phyloP scores from a whole-genome alignment of 2,113 vertebrate species.

The Machaerirhynchus nigripectus region DNA sequence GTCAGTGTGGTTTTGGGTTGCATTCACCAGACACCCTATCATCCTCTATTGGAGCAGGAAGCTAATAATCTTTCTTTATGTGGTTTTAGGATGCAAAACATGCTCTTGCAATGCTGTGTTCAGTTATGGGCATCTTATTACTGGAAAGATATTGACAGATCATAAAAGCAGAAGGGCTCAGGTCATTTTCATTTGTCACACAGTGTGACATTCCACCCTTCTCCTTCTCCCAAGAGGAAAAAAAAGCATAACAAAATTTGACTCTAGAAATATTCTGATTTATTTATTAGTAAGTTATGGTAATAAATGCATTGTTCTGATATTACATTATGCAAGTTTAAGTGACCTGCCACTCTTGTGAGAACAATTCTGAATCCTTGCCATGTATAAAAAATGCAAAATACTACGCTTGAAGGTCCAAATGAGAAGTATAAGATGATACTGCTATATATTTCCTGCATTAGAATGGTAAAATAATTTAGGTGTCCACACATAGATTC shows the following conservation, averaged over 20 bases:
- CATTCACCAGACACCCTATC: conserved; percentile 18
- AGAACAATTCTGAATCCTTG: not conserved
- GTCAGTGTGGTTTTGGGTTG: conserved; percentile 27
- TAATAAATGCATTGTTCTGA: conserved; percentile 25
- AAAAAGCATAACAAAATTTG: not conserved
- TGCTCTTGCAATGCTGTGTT: conserved; percentile 31
- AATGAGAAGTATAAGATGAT: not conserved
- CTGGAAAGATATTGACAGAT: conserved; percentile 53
- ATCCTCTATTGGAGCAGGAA: not conserved
- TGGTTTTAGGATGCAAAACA: conserved; percentile 47
- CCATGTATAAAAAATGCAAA: not conserved
- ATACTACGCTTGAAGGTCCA: not conserved
- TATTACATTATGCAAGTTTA: not conserved
- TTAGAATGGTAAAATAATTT: not conserved
- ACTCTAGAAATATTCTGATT: conserved; percentile 18
- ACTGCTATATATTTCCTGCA: not conserved
- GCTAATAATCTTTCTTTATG: conserved; percentile 49
- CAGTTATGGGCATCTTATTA: conserved; percentile 49
- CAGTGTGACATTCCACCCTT: conserved; percentile 38
- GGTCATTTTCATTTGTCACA: conserved; percentile 60
- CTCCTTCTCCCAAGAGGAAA: not conserved
- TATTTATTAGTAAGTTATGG: conserved; percentile 35
- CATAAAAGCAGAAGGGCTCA: conserved; percentile 35
- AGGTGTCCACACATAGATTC: not conserved
- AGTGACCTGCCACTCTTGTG: not conserved